A percentile compares a stretch with the other conserved stretches of the same genome.
phyloP scores from a whole-genome alignment of 1,140 invertebrate genomes.

The Nylanderia fulva region DNA sequence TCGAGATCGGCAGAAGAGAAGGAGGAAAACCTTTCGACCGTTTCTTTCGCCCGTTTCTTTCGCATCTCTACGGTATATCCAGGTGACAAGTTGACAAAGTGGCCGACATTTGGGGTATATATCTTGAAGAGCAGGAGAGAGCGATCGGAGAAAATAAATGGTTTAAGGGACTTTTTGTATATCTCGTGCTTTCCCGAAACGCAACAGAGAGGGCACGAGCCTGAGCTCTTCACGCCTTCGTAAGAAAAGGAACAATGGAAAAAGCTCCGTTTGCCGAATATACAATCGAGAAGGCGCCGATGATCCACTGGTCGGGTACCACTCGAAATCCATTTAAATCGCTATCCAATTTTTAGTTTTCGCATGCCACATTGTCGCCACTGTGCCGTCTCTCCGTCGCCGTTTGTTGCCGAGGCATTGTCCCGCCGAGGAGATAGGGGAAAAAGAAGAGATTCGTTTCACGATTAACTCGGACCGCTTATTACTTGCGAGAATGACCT shows the following conservation, averaged over 20 bases:
- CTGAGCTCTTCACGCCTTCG: constrained; percentile 80
- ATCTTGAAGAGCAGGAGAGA: constrained; percentile 21
- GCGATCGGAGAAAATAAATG: constrained; percentile 71
- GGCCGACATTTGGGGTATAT: constrained; percentile 63
- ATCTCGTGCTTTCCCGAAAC: constrained; percentile 62
- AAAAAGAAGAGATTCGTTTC: constrained; percentile 48
- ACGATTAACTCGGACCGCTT: constrained; percentile 59
- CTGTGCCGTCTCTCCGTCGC: neutral
- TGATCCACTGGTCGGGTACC: constrained; percentile 36
- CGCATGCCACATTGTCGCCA: constrained; percentile 65
- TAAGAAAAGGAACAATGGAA: constrained; percentile 69
- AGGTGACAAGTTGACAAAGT: constrained; percentile 80
- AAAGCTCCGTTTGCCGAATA: too few relatives aligned
- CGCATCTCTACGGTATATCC: constrained; percentile 62
- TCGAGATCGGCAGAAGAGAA: too few relatives aligned
- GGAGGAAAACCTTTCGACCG: too few relatives aligned
- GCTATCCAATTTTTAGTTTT: constrained; percentile 78
- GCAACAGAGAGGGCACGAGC: constrained; percentile 77
- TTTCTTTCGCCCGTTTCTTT: constrained; percentile 67
- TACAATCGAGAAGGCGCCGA: too few relatives aligned
- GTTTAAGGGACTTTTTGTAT: constrained; percentile 61
- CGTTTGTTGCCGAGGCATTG: constrained; percentile 19
- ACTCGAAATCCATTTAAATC: constrained; percentile 83
- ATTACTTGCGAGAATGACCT: constrained; percentile 28
- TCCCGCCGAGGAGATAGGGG: neutral